Base-by-base conservation (phyloP, 1,140 invertebrate genomes). In the Eciton burchellii region DNA sequence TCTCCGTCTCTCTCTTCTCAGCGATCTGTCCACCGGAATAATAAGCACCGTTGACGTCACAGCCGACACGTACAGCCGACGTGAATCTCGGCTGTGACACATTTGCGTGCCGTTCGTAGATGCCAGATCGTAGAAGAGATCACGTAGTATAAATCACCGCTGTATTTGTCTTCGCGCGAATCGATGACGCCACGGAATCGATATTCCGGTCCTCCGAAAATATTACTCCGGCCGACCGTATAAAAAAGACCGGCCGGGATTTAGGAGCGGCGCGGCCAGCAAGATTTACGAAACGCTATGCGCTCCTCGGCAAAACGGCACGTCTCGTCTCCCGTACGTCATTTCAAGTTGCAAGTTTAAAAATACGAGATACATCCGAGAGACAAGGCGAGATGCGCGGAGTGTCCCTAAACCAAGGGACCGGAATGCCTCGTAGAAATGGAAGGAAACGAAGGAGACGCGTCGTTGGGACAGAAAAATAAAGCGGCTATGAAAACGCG, bases 21-120 rank as follows among this genome's bases (percentile, higher is more conserved):
- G 2, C 47, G 21, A 1, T 24, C 49, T 62, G 59, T 47, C 14
- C 29, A 52, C 35, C 73, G 70, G 56, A 87, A 88, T 88, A 88
- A 88, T 84, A 88, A 82, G 52, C 76, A 68, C 57, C 82, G 47
- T 88, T 88, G 87, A 88, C 87, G 87, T 88, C 86, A 83, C 57
- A 84, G n/a, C 62, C 66, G 54, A 12, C 72, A 83, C 79, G 62
- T 83, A 85, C 16, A 41, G 11, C 19, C 49, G 56, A 74, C 85
- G 68, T 62, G 81, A 70, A 74, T 70, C 57, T 83, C 52, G 54
- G n/a, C n/a, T 59, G 60, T 70, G 79, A 76, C 79, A 70, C 56
- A 57, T 62, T 66, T 49, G 19, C 70, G 16, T 45, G 63, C 6
- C 24, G 41, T 26, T 26, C 73, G 43, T 4, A n/a, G n/a, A n/a